phyloP scores from a whole-genome alignment of 2,888 invertebrate species.

The Hyposoter didymator region DNA sequence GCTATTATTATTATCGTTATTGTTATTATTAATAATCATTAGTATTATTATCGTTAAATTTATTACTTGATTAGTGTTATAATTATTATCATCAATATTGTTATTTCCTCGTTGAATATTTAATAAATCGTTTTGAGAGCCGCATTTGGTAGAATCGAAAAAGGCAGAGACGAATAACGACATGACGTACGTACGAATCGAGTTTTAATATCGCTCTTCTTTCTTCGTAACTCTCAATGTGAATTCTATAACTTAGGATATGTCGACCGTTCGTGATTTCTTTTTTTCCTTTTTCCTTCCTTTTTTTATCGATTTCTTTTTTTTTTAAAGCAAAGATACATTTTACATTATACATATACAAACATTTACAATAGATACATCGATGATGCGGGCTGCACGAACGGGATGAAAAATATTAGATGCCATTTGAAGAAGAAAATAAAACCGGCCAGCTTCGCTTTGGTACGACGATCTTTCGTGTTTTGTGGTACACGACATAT shows the following conservation, averaged over 20 bases:
- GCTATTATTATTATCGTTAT: slow-evolving; percentile 4
- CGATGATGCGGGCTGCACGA: slow-evolving; percentile 69
- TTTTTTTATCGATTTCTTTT: slow-evolving; percentile 47
- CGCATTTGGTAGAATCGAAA: slow-evolving; percentile 35
- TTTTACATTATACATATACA: slow-evolving; percentile 83
- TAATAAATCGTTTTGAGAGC: slow-evolving; percentile 7
- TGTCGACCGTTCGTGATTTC: slow-evolving; percentile 75
- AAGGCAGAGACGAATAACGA: slow-evolving; percentile 53
- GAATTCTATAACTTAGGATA: slow-evolving; percentile 80
- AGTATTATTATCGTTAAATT: not conserved
- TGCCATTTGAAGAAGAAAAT: too few species aligned
- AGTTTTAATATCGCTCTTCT: slow-evolving; percentile 64
- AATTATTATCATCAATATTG: slow-evolving; percentile 3
- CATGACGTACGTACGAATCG: slow-evolving; percentile 43
- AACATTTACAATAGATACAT: slow-evolving; percentile 83
- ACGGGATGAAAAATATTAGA: slow-evolving; percentile 58
- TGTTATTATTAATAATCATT: slow-evolving; percentile 23
- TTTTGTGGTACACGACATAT: too few species aligned
- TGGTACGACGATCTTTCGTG: too few species aligned
- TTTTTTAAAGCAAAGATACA: slow-evolving; percentile 79
- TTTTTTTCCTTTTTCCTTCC: slow-evolving; percentile 28
- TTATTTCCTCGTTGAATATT: slow-evolving; percentile 5
- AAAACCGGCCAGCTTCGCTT: too few species aligned
- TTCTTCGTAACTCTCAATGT: slow-evolving; percentile 37
- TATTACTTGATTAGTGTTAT: not conserved